These are phyloP conservation scores for Percopsis omiscomaycus DNA, from an alignment of 2,797 vertebrate genomes.

Conservation along the genomic window DNA sequence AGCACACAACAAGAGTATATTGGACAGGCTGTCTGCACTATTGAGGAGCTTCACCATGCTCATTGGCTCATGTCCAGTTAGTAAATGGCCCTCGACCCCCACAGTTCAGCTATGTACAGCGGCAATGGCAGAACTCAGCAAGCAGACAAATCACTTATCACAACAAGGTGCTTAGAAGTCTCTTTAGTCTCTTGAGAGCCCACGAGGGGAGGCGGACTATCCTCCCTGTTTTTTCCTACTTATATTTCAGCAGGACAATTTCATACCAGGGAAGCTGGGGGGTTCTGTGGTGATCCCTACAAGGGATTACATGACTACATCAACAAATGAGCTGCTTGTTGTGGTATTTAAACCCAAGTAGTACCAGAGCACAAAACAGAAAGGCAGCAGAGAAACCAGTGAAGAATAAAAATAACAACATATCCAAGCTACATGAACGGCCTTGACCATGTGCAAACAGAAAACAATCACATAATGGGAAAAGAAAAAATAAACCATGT, in stretches of 20 bases:
- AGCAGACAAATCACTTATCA: no score
- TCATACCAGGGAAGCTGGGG: conserved; percentile 27
- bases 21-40: no score
- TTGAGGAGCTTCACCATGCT: no score
- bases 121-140: no score
- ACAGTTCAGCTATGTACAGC: no score
- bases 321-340: conserved; percentile 18
- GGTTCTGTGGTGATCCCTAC: conserved; percentile 5
- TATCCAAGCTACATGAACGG: no score
- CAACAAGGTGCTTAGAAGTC: no score
- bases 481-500: neutral
- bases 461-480: neutral
- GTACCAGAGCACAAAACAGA: neutral
- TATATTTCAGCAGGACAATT: conserved; percentile 40
- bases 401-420: no score
- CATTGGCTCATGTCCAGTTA: no score
- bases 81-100: no score
- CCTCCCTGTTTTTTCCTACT: conserved; percentile 37
- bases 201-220: neutral
- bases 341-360: conserved; percentile 2
- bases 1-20: no score
- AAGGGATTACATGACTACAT: conserved; percentile 29
- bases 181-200: neutral
- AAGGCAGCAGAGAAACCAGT: neutral
- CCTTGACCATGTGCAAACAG: neutral